Evolutionary conservation across 2,888 invertebrate species (phyloP).

Genomic region (Mylabris sibirica): DNA sequence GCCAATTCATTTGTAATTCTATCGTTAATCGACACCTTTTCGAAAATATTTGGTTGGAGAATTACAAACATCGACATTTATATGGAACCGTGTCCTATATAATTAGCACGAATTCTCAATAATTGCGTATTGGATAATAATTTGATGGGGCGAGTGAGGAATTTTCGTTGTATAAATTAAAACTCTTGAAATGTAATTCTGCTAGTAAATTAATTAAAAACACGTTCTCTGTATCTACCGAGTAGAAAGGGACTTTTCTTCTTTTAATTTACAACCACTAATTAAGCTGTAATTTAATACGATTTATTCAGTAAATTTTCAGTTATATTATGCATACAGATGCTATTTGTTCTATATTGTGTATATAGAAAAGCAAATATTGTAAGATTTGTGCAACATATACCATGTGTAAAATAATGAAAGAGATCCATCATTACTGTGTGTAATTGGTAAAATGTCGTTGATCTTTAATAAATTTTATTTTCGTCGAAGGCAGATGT

Average conservation of each 20-base stretch:
- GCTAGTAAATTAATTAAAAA: neutral
- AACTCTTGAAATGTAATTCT: neutral
- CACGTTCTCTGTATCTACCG: neutral
- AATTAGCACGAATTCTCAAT: too few species aligned
- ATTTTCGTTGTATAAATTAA: neutral
- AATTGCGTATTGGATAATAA: too few species aligned
- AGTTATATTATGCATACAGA: neutral
- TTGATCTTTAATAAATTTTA: conserved; percentile 10
- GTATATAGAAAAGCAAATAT: neutral
- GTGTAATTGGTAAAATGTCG: conserved; percentile 9
- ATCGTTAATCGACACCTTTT: neutral
- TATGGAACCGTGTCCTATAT: too few species aligned
- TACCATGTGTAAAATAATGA: conserved; percentile 3
- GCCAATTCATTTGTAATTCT: neutral
- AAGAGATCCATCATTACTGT: neutral
- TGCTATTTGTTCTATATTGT: neutral
- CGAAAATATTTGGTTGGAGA: neutral
- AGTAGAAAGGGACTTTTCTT: neutral
- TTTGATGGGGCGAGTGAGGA: too few species aligned
- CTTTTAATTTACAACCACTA: neutral
- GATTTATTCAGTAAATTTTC: neutral
- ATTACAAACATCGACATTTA: neutral
- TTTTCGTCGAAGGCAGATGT: conserved; percentile 6
- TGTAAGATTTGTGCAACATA: neutral
- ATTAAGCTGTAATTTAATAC: conserved; percentile 1